These are phyloP conservation scores for Mamestra configurata DNA, from an alignment of 1,140 invertebrate genomes.

Conservation along the genomic window DNA sequence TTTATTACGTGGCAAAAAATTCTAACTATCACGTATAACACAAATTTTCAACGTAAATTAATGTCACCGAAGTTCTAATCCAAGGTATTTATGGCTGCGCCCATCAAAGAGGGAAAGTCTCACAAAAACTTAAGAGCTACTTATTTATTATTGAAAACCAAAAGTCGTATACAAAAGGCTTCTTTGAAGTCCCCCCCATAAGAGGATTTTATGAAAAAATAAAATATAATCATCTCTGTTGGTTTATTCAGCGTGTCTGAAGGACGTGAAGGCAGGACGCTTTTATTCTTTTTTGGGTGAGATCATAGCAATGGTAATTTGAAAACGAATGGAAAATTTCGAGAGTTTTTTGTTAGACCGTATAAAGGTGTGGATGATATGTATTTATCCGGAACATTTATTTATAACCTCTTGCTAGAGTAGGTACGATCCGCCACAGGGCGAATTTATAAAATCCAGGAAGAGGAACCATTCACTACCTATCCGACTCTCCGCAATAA, in stretches of 20 bases:
- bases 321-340: not conserved
- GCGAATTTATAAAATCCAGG: too few relatives aligned
- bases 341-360: not conserved
- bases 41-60: not conserved
- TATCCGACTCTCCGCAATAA: too few relatives aligned
- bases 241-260: slow-evolving; percentile 3
- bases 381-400: too few relatives aligned
- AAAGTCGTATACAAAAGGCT: slow-evolving; percentile 38
- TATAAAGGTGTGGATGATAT: too few relatives aligned
- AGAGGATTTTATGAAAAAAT: slow-evolving; percentile 43
- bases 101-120: slow-evolving; percentile 17
- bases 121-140: slow-evolving; percentile 9
- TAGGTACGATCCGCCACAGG: not conserved
- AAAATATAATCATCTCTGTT: slow-evolving; percentile 29
- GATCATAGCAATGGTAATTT: slow-evolving; percentile 2
- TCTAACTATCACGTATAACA: too few relatives aligned
- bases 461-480: too few relatives aligned
- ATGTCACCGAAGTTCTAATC: slow-evolving; percentile 16
- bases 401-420: not conserved
- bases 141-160: slow-evolving; percentile 41
- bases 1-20: too few relatives aligned
- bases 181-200: slow-evolving; percentile 35
- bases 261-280: not conserved
- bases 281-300: not conserved
- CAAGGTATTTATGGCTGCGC: not conserved